phyloP scores from a whole-genome alignment of 2,888 invertebrate genomes.

The Andricus curvator region DNA sequence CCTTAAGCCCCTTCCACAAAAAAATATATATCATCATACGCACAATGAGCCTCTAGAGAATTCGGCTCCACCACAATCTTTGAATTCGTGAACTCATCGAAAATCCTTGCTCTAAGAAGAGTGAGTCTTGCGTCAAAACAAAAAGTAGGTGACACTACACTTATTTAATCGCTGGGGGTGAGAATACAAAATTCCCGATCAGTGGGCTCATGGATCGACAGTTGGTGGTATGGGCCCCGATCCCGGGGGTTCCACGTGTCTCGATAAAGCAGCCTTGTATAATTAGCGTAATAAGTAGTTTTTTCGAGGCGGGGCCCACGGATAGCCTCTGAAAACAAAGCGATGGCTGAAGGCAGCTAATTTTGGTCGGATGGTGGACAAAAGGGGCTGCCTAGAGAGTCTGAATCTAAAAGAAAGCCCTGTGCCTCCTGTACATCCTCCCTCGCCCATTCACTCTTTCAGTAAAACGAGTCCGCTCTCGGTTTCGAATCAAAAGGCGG shows the following conservation, averaged over 20 bases:
- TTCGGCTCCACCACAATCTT: background rate
- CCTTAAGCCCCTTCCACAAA: background rate
- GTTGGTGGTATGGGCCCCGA: slow-evolving; percentile 68
- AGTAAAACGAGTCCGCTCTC: slow-evolving; percentile 60
- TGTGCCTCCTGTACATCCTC: slow-evolving; percentile 69
- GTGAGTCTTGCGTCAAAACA: slow-evolving; percentile 45
- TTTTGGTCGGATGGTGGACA: slow-evolving; percentile 71
- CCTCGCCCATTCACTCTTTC: slow-evolving; percentile 72
- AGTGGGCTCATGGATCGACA: slow-evolving; percentile 67
- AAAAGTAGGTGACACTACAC: slow-evolving; percentile 52
- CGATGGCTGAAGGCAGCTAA: slow-evolving; percentile 68
- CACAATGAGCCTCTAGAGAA: slow-evolving; percentile 24
- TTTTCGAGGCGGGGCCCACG: slow-evolving; percentile 64
- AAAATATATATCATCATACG: slow-evolving; percentile 17
- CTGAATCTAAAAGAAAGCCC: slow-evolving; percentile 61
- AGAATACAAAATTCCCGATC: slow-evolving; percentile 58
- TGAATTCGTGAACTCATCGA: slow-evolving; percentile 17
- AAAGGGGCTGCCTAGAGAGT: slow-evolving; percentile 61
- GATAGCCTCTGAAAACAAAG: too few relatives aligned
- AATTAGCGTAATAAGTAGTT: slow-evolving; percentile 77
- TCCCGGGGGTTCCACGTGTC: slow-evolving; percentile 51
- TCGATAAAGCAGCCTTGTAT: slow-evolving; percentile 66
- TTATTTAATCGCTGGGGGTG: slow-evolving; percentile 56
- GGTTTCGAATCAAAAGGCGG: slow-evolving; percentile 70
- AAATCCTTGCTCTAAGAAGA: background rate